Percentiles rank a stretch among this genome's conserved stretches.
phyloP scores from a whole-genome alignment of 1,140 invertebrate species.

The Caenorhabditis remanei region DNA sequence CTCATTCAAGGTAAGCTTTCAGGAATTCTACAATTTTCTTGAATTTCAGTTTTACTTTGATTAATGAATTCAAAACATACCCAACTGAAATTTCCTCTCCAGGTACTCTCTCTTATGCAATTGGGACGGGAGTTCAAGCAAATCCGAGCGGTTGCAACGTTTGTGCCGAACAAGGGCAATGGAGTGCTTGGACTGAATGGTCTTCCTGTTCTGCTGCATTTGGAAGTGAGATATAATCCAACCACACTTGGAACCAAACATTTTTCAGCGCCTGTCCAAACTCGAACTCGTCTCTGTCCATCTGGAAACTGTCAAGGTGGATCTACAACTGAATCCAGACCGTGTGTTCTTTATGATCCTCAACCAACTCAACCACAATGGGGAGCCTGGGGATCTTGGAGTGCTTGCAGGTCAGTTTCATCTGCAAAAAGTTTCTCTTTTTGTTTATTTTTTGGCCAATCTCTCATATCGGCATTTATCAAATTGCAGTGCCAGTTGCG shows the following conservation, averaged over 20 bases:
- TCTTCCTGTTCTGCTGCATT: conserved; percentile 19
- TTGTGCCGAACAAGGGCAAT: conserved; percentile 7
- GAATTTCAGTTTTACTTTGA: too few relatives aligned
- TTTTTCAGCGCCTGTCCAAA: conserved; percentile 58
- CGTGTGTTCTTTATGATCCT: conserved; percentile 59
- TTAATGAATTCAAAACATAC: too few relatives aligned
- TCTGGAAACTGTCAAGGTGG: conserved; percentile 64
- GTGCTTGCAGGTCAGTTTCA: conserved; percentile 63
- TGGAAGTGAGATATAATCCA: conserved; percentile 40
- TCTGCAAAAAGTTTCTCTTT: not conserved
- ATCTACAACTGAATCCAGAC: conserved; percentile 55
- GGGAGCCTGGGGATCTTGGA: conserved; percentile 77
- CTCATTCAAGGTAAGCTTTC: conserved; percentile 7
- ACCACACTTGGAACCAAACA: not conserved
- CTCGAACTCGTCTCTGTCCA: conserved; percentile 58
- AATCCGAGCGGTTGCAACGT: conserved; percentile 32
- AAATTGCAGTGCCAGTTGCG: conserved; percentile 71
- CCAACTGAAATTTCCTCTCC: not conserved
- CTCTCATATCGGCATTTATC: not conserved
- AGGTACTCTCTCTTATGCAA: conserved; percentile 38
- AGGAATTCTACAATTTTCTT: too few relatives aligned
- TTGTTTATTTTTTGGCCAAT: conserved; percentile 13
- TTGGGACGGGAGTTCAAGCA: conserved; percentile 38
- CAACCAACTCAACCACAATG: conserved; percentile 69
- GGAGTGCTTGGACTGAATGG: conserved; percentile 53